Conservation (phyloP, 1,140 invertebrate genomes). For the Andrena cerasifolii region DNA sequence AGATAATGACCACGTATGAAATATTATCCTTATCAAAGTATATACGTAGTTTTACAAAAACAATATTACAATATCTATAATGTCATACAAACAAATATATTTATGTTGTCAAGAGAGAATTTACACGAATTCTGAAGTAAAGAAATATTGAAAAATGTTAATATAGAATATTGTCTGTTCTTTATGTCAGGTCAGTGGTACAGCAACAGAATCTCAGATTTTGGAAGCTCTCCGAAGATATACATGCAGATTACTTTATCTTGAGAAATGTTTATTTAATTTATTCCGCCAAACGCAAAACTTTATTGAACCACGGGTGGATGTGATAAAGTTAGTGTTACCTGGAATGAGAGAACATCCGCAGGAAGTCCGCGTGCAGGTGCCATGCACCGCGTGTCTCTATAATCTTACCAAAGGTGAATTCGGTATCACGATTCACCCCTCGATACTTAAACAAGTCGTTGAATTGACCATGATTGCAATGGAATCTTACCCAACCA, state of each 20-base stretch:
- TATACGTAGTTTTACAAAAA: no score
- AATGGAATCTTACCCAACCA: conserved; percentile 89
- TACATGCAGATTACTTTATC: conserved; percentile 84
- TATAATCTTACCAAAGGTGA: conserved; percentile 91
- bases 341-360: conserved; percentile 87
- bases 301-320: conserved; percentile 84
- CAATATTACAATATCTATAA: no score
- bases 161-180: conserved; percentile 7
- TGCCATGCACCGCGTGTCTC: conserved; percentile 91
- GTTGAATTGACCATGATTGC: conserved; percentile 88
- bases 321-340: conserved; percentile 89
- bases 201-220: conserved; percentile 85
- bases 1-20: no score
- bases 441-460: conserved; percentile 85
- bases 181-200: conserved; percentile 85
- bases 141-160: conserved; percentile 2
- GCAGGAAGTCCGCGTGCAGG: conserved; percentile 87
- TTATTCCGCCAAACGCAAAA: conserved; percentile 87
- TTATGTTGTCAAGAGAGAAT: conserved; percentile 4
- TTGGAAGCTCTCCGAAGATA: conserved; percentile 86
- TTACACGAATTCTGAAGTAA: no score
- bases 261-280: conserved; percentile 89
- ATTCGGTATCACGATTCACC: conserved; percentile 87
- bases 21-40: no score
- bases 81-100: no score